Conservation (phyloP, 1,140 invertebrate genomes). For the Drosophila sucinea region DNA sequence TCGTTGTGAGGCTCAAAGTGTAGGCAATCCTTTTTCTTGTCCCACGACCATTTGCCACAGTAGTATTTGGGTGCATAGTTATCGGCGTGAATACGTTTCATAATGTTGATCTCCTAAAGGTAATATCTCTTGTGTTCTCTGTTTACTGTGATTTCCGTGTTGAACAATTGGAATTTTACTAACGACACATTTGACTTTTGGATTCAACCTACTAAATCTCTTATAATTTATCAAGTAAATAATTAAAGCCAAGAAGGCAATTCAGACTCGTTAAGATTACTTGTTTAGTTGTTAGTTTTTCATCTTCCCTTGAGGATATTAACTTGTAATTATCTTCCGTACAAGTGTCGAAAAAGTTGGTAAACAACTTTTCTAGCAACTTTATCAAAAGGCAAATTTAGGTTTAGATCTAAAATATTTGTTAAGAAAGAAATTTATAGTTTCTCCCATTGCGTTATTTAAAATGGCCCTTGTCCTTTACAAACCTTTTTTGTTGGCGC, state of each 20-base stretch:
- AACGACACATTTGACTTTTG: background rate
- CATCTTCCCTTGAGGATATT: background rate
- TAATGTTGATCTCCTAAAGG: conserved; percentile 1
- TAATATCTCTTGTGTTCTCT: background rate
- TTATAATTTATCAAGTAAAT: no score
- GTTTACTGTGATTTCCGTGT: background rate
- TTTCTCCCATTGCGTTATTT: background rate
- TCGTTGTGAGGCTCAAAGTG: conserved; percentile 59
- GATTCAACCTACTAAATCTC: background rate
- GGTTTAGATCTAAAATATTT: background rate
- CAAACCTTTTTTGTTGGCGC: no score
- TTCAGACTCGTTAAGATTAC: background rate
- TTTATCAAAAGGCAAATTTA: background rate
- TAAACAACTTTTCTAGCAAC: background rate
- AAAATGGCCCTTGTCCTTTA: no score
- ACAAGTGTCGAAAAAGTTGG: conserved; percentile 1
- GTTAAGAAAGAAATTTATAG: background rate
- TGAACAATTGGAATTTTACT: background rate
- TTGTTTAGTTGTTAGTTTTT: background rate
- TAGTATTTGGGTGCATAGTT: conserved; percentile 61
- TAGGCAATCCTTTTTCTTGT: conserved; percentile 48
- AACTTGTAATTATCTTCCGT: background rate
- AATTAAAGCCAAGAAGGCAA: no score
- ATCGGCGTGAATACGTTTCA: conserved; percentile 59
- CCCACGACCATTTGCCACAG: conserved; percentile 74